Evolutionary conservation across 2,113 vertebrate species (phyloP), one percentile per base, ranked within the genome.

Genomic region (Sciurus niger): DNA sequence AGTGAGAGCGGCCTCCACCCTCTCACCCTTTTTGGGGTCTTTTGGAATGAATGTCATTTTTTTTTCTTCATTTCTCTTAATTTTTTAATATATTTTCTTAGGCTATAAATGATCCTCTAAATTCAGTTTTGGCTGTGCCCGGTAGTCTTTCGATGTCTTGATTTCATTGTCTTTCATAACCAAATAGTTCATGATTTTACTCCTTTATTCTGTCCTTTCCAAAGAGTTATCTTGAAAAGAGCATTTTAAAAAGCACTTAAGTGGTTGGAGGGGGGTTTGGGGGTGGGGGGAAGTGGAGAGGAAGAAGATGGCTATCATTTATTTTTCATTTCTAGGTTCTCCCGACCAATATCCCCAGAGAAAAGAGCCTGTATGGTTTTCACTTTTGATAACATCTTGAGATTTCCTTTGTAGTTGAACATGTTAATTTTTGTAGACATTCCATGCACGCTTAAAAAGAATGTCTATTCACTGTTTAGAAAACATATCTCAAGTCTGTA

Each of bases 191-290:
- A 72, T 84, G 60, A 60, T 78, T 89, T 79, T 53, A 53, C 8
- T 72, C 6, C 83, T 76, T 46, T 80, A 68, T 83, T 60, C 9
- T 88, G 88, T 89, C 60, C 22, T 95, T 46, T 63, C 11, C 7
- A 89, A 55, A 68, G 43, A 40, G 30, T 60, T 89, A 28, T 84
- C 77, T 79, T 55, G 53, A 79, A 93, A 93, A 65, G 32, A 60
- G 37, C 37, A 46, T 89, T 65, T 25, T 32, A 18, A 87, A 65
- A 63, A 67, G 6, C 3, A 65, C 40, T 13, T 37, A 40, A 30
- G 37, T 76, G 58, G 17, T 24, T 84, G n/a, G 32, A 67, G 34
- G 16, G 40, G 58, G 22, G 22, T 4, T 8, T 37, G 37, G 37
- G 37, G 24, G 8, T 40, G 2, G 24, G 22, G 8, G 60, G 10